Conservation (phyloP, 2,797 vertebrate species). For the Odontamblyopus rebecca region DNA sequence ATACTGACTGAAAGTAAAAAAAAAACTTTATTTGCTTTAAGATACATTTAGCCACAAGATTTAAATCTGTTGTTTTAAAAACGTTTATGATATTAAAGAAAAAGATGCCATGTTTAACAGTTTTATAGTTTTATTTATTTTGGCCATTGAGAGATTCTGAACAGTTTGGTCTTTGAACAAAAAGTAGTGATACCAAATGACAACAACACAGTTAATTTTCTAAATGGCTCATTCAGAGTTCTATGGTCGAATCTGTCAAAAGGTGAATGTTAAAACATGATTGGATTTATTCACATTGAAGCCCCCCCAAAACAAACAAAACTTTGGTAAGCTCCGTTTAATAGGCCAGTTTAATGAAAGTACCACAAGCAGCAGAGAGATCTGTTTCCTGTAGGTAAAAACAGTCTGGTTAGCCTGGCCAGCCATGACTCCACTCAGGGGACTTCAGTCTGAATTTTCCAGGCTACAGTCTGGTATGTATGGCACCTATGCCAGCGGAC, state of each 20-base stretch:
- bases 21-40: not conserved
- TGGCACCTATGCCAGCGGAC: constrained; percentile 4
- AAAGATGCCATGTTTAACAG: constrained; percentile 42
- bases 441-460: not conserved
- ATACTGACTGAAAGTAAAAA: constrained; percentile 1
- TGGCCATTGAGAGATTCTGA: constrained; percentile 49
- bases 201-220: constrained; percentile 28
- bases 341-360: no score
- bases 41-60: not conserved
- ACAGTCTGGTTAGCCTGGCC: not conserved
- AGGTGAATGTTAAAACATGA: constrained; percentile 17
- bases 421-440: no score
- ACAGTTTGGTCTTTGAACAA: constrained; percentile 53
- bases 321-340: no score
- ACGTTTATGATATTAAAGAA: constrained; percentile 56
- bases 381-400: not conserved
- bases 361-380: constrained; percentile 22
- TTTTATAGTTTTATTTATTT: constrained; percentile 63
- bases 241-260: constrained; percentile 15
- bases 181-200: constrained; percentile 47
- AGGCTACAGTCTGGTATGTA: constrained; percentile 7
- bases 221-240: constrained; percentile 6
- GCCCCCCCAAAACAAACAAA: no score
- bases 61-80: constrained; percentile 16
- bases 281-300: no score